Base-by-base conservation (phyloP, 2,888 invertebrate species). In the Listrodromus nycthemerus region DNA sequence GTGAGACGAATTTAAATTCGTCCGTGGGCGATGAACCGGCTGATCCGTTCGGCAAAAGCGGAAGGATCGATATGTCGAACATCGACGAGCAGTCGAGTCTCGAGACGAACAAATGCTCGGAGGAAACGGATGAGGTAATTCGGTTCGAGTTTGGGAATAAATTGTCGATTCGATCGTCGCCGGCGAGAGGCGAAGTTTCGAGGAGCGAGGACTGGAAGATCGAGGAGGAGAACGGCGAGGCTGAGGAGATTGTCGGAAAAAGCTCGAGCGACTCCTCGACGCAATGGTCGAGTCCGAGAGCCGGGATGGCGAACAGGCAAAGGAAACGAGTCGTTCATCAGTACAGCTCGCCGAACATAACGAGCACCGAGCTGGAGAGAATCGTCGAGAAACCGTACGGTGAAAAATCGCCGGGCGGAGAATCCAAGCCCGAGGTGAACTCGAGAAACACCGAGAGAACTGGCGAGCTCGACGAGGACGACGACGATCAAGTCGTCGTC, bases 41-140 rank as follows among this genome's bases (percentile, higher is more conserved):
- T 0, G 16, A 65, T 27, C 7, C 71, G 2, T 8, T 10, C 1
- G 16, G 10, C n/a, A 85, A 76, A 66, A 7, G 63, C 37, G 63
- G 13, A 45, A 88, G 89, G 27, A 76, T 89, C 69, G 91, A 91
- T 21, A 91, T 92, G 91, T 88, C 91, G 2, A 85, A 92, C 69
- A 91, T 92, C 61, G 87, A 90, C 37, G 92, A 92, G 24, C 80
- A 74, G 41, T 21, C 69, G 45, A 83, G 80, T 16, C 71, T 83
- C 45, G 76, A 80, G 65, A 74, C 87, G 8, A 88, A 89, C 74
- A 91, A 90, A 45, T 63, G 52, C 19, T 1, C 5, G 37, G n/a
- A 13, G 19, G 50, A 50, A 13, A 13, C 19, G n/a, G 70, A 55
- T 5, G 13, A 21, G 6, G 10, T 19, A 27, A 16, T 33, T 27